Conservation (phyloP, 2,113 vertebrate species). For the Microtus ochrogaster region DNA sequence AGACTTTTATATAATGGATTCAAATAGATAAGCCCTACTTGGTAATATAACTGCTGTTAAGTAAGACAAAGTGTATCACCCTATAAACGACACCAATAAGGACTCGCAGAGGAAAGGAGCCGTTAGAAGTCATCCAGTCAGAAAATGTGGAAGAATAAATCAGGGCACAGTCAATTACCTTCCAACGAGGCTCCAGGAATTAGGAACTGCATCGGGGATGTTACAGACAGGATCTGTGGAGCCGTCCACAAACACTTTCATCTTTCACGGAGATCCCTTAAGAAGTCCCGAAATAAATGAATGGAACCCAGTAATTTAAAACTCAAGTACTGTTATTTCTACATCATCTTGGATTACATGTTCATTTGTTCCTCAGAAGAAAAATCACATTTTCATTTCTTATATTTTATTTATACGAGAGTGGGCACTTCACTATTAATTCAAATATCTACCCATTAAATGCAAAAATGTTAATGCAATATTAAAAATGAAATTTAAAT, state of each 20-base stretch:
- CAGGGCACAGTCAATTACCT: neutral
- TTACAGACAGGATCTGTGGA: slow-evolving; percentile 38
- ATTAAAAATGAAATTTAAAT: slow-evolving; percentile 81
- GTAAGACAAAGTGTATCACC: neutral
- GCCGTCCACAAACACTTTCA: slow-evolving; percentile 55
- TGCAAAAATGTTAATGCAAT: slow-evolving; percentile 81
- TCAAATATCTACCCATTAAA: slow-evolving; percentile 81
- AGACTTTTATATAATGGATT: neutral
- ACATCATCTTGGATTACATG: slow-evolving; percentile 51
- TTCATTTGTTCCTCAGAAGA: slow-evolving; percentile 76
- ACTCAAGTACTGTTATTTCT: slow-evolving; percentile 76
- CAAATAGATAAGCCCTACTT: neutral
- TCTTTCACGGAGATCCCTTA: slow-evolving; percentile 39
- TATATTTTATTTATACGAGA: slow-evolving; percentile 82
- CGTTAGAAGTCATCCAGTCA: neutral
- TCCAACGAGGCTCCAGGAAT: neutral
- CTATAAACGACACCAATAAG: neutral
- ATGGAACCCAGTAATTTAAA: slow-evolving; percentile 69
- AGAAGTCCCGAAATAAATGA: slow-evolving; percentile 74
- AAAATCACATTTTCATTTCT: slow-evolving; percentile 82
- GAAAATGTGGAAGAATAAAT: slow-evolving; percentile 33
- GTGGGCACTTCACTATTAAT: slow-evolving; percentile 76
- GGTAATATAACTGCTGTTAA: neutral
- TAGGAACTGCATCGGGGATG: neutral
- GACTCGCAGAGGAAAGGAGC: neutral